phyloP scores from a whole-genome alignment of 2,888 invertebrate species.

The Zaprionus obscuricornis region DNA sequence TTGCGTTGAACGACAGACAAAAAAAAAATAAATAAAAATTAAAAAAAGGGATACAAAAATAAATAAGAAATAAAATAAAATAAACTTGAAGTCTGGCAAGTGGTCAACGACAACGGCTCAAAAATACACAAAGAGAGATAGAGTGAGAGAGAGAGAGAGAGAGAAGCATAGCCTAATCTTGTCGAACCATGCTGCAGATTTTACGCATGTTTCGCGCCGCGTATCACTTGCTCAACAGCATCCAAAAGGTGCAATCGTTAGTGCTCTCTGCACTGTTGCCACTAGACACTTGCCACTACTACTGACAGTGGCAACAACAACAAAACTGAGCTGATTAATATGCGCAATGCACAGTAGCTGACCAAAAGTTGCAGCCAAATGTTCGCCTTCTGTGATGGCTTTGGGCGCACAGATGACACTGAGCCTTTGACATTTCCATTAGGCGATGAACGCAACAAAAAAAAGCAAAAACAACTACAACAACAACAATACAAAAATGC shows the following conservation, averaged over 20 bases:
- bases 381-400: slow-evolving; percentile 42
- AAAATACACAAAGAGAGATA: slow-evolving; percentile 5
- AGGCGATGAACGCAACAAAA: slow-evolving; percentile 55
- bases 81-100: slow-evolving; percentile 19
- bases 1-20: slow-evolving; percentile 61
- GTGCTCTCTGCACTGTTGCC: slow-evolving; percentile 12
- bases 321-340: slow-evolving; percentile 76
- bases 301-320: slow-evolving; percentile 23
- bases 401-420: slow-evolving; percentile 77
- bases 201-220: slow-evolving; percentile 78
- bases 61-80: too few species aligned
- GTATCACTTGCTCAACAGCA: slow-evolving; percentile 72
- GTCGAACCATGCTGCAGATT: slow-evolving; percentile 53
- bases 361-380: slow-evolving; percentile 45
- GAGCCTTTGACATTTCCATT: slow-evolving; percentile 80
- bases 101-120: slow-evolving; percentile 42
- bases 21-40: slow-evolving; percentile 36
- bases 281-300: neutral
- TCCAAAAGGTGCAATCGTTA: slow-evolving; percentile 20
- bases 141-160: too few species aligned
- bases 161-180: slow-evolving; percentile 59
- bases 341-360: slow-evolving; percentile 69
- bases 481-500: too few species aligned
- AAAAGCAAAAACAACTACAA: slow-evolving; percentile 26
- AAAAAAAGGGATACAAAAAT: neutral